A percentile compares a stretch with the other conserved stretches of the same genome.
These are phyloP conservation scores for Oasisia sp. DNA, from an alignment of 2,888 invertebrate genomes.

Conservation along the genomic window DNA sequence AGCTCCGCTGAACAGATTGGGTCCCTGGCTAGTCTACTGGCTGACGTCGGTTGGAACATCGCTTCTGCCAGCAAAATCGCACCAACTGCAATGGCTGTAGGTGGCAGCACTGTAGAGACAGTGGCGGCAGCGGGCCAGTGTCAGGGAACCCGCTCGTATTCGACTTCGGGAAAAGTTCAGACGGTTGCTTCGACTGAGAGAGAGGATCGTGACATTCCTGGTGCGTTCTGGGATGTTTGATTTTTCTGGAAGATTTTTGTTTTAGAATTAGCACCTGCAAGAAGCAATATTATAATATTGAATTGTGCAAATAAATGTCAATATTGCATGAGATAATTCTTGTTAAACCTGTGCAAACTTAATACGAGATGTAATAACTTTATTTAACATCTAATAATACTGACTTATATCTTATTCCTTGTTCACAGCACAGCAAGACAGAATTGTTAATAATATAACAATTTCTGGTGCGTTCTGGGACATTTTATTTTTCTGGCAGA, in stretches of 20 bases:
- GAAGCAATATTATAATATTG: not conserved
- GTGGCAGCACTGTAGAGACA: not conserved
- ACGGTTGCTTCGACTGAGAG: not conserved
- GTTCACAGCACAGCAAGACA: no score
- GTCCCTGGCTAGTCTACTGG: constrained; percentile 47
- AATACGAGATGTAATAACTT: not conserved
- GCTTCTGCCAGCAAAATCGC: constrained; percentile 43
- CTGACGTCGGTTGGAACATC: constrained; percentile 54
- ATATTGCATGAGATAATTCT: not conserved
- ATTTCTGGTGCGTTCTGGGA: constrained; percentile 10
- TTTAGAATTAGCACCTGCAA: not conserved
- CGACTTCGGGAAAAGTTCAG: not conserved
- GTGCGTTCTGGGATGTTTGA: not conserved
- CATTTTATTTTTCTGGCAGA: not conserved
- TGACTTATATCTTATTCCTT: no score
- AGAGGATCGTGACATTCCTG: constrained; percentile 30
- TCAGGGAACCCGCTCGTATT: not conserved
- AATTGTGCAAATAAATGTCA: no score
- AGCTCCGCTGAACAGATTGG: constrained; percentile 52
- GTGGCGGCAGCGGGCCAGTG: not conserved
- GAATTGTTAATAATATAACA: no score
- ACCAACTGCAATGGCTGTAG: not conserved
- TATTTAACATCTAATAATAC: not conserved
- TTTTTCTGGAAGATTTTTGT: not conserved
- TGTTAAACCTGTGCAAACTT: not conserved